These are phyloP conservation scores for Syngnathus scovelli DNA, from an alignment of 2,113 vertebrate genomes.

Conservation along the genomic window DNA sequence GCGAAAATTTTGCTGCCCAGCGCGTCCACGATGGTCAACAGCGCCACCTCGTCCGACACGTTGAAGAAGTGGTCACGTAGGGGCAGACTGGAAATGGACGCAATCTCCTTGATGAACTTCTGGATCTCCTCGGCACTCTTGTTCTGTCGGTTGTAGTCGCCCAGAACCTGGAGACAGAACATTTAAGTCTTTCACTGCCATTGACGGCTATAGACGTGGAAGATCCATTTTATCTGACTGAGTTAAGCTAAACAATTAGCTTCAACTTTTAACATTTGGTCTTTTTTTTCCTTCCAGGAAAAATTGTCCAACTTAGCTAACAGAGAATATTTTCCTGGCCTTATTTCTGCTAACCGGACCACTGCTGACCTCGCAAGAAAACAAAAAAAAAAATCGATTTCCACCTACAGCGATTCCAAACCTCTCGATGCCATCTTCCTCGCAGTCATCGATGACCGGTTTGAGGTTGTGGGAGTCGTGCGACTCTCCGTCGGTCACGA, in stretches of 20 bases:
- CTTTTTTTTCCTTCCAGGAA: neutral
- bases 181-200: neutral
- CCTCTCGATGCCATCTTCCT: slow-evolving; percentile 81
- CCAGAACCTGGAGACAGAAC: slow-evolving; percentile 79
- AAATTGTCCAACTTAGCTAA: neutral
- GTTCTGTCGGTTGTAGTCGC: slow-evolving; percentile 88
- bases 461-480: slow-evolving; percentile 79
- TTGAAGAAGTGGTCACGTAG: slow-evolving; percentile 94
- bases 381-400: slow-evolving; percentile 2
- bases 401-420: slow-evolving; percentile 92
- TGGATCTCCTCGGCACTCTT: slow-evolving; percentile 72
- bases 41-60: slow-evolving; percentile 86
- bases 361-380: neutral
- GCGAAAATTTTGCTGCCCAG: slow-evolving; percentile 93
- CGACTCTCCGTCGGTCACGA: slow-evolving; percentile 95
- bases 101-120: slow-evolving; percentile 88
- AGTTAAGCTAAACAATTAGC: neutral
- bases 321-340: neutral
- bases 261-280: neutral
- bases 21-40: slow-evolving; percentile 85
- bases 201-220: too few relatives aligned
- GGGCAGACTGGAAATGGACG: slow-evolving; percentile 82
- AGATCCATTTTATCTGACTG: too few relatives aligned
- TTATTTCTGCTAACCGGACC: neutral
- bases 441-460: slow-evolving; percentile 75